Percentiles rank a stretch among this genome's conserved stretches.
Conservation (phyloP, 1,140 invertebrate species). For the Metaphire vulgaris region DNA sequence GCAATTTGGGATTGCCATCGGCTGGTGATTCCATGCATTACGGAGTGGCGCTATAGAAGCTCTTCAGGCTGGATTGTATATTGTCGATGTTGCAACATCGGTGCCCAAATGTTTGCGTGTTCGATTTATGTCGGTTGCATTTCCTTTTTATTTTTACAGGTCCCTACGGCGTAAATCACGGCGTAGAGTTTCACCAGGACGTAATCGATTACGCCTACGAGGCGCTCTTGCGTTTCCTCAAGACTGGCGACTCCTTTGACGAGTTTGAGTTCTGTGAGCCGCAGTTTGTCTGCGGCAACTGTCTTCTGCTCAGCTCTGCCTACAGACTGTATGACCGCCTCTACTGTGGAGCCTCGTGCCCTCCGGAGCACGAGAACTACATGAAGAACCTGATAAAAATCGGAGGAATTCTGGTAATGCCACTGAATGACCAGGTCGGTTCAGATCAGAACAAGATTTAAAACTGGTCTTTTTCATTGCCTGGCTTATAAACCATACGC, state of each 20-base stretch:
- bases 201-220: conserved; percentile 70
- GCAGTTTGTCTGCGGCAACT: conserved; percentile 71
- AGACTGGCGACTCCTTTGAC: conserved; percentile 65
- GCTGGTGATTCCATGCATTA: no score
- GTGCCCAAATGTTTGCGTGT: no score
- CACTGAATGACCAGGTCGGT: conserved; percentile 63
- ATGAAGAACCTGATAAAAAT: conserved; percentile 71
- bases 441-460: no score
- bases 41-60: no score
- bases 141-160: no score
- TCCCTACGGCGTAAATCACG: conserved; percentile 72
- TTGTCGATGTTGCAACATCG: no score
- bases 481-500: no score
- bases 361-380: conserved; percentile 63
- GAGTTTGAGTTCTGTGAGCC: conserved; percentile 82
- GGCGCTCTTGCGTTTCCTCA: conserved; percentile 67
- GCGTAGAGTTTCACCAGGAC: conserved; percentile 72
- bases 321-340: conserved; percentile 73
- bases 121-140: no score
- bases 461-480: no score
- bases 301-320: conserved; percentile 61
- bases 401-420: conserved; percentile 79
- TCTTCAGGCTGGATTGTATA: no score
- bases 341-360: conserved; percentile 79
- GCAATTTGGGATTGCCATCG: no score